Base-by-base conservation (phyloP, 2,888 invertebrate genomes). In the Odontocerum albicorne region DNA sequence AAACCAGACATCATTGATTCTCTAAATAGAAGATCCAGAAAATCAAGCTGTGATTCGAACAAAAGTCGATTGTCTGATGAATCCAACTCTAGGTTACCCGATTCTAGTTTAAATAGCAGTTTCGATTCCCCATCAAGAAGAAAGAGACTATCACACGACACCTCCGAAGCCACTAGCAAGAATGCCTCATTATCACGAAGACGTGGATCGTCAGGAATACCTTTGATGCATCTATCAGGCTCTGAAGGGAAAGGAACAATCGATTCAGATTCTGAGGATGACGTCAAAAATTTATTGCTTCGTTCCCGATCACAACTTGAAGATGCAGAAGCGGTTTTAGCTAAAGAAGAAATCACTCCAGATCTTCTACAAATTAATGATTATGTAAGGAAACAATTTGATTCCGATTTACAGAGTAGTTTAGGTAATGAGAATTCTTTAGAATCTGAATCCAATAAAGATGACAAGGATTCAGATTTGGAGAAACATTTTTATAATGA, bases 221-320 rank as follows among this genome's bases (percentile, higher is more conserved):
- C 35, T 6, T 47, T 59, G 16, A 42, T 51, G 7, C 51, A 72
- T 70, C 42, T 69, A 71, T 71, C 73, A 17, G 71, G 74, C 42
- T 17, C 19, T 2, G 53, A 68, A 21, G 47, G 47, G 12, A 47
- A 49, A 54, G 71, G 72, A 68, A 70, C 68, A 33, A 67, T 50
- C 3, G 79, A 79, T 64, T 83, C 86, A 43, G 87, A 87, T 65
- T 86, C 86, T 50, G 87, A 87, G 65, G 87, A 87, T 62, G 85
- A 85, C 61, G 73, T 85, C 31, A 79, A 82, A 43, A 77, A 84
- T 64, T 71, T 88, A 27, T 71, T 88, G 45, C 78, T 84, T 40
- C 80, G 84, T 55, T 86, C 87, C 17, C 75, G 79, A 62, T 72
- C 78, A 55, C 85, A 86, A 67, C 71, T 87, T 61, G 74, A 77